Percentiles rank a stretch among this genome's conserved stretches.
Evolutionary conservation across 2,113 vertebrate species (phyloP).

Genomic region (Murina feae): DNA sequence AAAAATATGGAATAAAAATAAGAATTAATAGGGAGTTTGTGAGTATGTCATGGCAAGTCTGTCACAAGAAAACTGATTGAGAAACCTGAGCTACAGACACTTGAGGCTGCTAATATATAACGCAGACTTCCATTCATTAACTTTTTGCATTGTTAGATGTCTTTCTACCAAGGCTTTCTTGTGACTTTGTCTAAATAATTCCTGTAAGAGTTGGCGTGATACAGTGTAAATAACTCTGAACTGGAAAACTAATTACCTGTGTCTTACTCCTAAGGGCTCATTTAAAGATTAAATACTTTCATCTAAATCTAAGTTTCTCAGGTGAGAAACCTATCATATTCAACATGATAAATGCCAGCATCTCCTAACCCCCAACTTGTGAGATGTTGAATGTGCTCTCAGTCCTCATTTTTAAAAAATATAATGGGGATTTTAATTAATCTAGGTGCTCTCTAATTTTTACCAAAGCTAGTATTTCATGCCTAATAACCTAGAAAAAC

Average conservation of each 20-base stretch:
- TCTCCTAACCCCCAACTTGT: not conserved
- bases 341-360: not conserved
- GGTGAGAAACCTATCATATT: not conserved
- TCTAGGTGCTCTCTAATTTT: not conserved
- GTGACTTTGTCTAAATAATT: not conserved
- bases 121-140: not conserved
- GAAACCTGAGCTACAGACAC: not conserved
- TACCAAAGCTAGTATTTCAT: not conserved
- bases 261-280: not conserved
- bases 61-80: not conserved
- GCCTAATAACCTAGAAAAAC: not conserved
- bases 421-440: not conserved
- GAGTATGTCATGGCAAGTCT: not conserved
- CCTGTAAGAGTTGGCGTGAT: not conserved
- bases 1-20: not conserved
- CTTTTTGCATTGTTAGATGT: not conserved
- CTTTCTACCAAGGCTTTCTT: not conserved
- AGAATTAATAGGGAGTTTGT: not conserved
- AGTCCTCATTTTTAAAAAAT: conserved; percentile 15
- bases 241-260: not conserved
- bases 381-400: not conserved
- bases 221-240: not conserved
- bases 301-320: not conserved
- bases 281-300: not conserved
- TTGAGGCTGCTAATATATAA: not conserved